phyloP scores from a whole-genome alignment of 1,140 invertebrate species.

The Homalodisca vitripennis region DNA sequence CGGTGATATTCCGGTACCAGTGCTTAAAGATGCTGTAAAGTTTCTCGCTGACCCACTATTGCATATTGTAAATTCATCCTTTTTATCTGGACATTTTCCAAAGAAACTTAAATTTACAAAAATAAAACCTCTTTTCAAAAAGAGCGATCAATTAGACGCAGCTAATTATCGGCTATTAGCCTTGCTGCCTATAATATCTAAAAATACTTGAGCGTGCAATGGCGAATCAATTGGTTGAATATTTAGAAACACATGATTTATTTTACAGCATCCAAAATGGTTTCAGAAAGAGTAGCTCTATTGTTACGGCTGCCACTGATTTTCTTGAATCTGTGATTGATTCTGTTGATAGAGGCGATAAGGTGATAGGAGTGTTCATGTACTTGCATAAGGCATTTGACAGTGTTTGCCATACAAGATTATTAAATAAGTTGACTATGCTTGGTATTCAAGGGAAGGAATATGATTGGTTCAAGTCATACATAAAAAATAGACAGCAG shows the following conservation, averaged over 20 bases:
- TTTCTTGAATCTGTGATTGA: no score
- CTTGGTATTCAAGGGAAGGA: no score
- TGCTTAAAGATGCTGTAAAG: neutral
- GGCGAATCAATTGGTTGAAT: neutral
- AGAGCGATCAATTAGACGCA: neutral
- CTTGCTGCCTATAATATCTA: neutral
- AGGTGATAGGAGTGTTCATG: no score
- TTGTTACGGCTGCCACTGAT: neutral
- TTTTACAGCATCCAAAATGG: neutral
- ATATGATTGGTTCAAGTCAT: no score
- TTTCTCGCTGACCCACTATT: neutral
- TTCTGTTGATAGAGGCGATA: no score
- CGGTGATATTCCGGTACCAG: neutral
- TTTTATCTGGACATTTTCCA: neutral
- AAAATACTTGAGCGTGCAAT: neutral
- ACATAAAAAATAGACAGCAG: no score
- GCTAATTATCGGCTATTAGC: neutral
- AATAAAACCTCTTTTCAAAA: slow-evolving; percentile 3
- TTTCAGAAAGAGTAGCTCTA: neutral
- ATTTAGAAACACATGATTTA: neutral
- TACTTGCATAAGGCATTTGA: no score
- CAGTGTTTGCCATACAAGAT: no score
- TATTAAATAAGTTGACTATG: no score
- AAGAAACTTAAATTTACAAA: slow-evolving; percentile 6
- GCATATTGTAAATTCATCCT: neutral